Conservation (phyloP, 2,888 invertebrate genomes). For the Spilarctia lutea region DNA sequence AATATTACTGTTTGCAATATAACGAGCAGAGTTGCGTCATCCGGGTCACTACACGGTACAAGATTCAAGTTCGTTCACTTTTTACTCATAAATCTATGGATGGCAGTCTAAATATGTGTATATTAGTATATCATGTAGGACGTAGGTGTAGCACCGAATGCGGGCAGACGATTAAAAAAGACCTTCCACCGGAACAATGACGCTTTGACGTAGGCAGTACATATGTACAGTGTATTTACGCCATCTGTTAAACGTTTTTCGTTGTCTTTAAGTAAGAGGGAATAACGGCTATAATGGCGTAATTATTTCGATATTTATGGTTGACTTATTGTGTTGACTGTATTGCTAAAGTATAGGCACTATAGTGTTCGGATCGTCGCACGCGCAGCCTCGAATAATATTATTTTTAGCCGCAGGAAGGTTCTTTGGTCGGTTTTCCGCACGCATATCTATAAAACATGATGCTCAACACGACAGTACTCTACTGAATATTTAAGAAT, state of each 20-base stretch:
- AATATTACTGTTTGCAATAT: slow-evolving; percentile 44
- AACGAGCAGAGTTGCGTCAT: slow-evolving; percentile 61
- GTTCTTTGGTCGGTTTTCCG: slow-evolving; percentile 78
- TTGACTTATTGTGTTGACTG: slow-evolving; percentile 54
- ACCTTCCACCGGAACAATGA: slow-evolving; percentile 73
- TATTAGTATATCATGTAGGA: slow-evolving; percentile 14
- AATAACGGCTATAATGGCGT: slow-evolving; percentile 51
- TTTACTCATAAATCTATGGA: slow-evolving; percentile 28
- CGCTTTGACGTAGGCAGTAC: slow-evolving; percentile 49
- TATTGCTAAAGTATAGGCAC: slow-evolving; percentile 53
- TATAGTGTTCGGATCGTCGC: slow-evolving; percentile 63
- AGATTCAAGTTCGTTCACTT: slow-evolving; percentile 36
- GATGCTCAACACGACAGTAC: slow-evolving; percentile 59
- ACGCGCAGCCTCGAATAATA: slow-evolving; percentile 81
- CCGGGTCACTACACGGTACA: slow-evolving; percentile 51
- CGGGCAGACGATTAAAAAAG: slow-evolving; percentile 58
- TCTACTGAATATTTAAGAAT: slow-evolving; percentile 59
- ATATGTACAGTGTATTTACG: slow-evolving; percentile 36
- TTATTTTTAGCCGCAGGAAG: slow-evolving; percentile 83
- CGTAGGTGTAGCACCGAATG: slow-evolving; percentile 37
- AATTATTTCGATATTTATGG: slow-evolving; percentile 46
- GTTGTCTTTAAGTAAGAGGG: slow-evolving; percentile 42
- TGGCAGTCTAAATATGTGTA: slow-evolving; percentile 24
- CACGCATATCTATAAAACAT: slow-evolving; percentile 62
- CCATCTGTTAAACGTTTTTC: slow-evolving; percentile 41